These are phyloP conservation scores for Iselma pallidipennis DNA, from an alignment of 2,888 invertebrate species.

Conservation along the genomic window DNA sequence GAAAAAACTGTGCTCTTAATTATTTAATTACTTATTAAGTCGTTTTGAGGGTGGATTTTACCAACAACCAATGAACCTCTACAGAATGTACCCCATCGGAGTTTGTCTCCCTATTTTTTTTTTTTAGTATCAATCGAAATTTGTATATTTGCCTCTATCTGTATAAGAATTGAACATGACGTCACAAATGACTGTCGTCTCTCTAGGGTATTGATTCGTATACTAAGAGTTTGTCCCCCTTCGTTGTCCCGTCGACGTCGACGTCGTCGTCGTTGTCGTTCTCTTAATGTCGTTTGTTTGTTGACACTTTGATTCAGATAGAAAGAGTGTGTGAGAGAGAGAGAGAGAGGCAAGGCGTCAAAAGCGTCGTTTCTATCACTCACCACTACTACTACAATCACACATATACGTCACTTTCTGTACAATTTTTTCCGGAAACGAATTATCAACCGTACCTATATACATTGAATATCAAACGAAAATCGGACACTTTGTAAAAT, in stretches of 20 bases:
- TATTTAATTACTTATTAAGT: too few relatives aligned
- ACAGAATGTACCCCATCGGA: too few relatives aligned
- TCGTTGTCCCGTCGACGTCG: conserved; percentile 23
- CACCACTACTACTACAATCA: not conserved
- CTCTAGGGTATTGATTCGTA: conserved; percentile 49
- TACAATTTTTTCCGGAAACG: not conserved
- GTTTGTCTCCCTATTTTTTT: too few relatives aligned
- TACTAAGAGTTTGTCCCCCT: conserved; percentile 10
- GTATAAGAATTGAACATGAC: conserved; percentile 33
- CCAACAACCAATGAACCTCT: too few relatives aligned
- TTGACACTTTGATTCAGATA: conserved; percentile 49
- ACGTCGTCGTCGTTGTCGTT: conserved; percentile 4
- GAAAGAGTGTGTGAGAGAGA: not conserved
- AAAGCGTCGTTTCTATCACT: not conserved
- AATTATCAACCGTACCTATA: not conserved
- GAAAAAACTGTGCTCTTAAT: too few relatives aligned
- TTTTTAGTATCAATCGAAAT: too few relatives aligned
- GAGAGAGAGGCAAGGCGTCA: not conserved
- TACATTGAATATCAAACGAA: not conserved
- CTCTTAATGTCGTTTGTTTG: conserved; percentile 54
- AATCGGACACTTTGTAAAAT: not conserved
- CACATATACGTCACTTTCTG: not conserved
- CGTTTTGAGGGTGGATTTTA: too few relatives aligned
- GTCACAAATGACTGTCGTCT: conserved; percentile 38
- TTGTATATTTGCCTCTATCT: not conserved